Conservation (phyloP, 2,888 invertebrate genomes). For the Lasioglossum pauxillum region DNA sequence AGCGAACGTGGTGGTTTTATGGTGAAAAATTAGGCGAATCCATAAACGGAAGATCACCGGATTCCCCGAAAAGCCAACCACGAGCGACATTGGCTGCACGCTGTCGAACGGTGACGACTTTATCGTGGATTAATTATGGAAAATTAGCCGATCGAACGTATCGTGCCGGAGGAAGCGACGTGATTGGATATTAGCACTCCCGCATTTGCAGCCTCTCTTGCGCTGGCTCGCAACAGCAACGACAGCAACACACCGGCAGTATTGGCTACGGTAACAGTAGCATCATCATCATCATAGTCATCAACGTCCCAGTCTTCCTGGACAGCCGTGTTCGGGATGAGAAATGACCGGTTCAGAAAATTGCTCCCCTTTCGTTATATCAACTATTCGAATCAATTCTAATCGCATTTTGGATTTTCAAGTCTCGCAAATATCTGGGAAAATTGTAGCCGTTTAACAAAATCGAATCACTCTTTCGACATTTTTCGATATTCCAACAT, state of each 20-base stretch:
- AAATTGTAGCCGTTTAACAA: not conserved
- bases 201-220: conserved; percentile 63
- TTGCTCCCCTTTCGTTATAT: not conserved
- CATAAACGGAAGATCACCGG: not conserved
- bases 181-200: conserved; percentile 79
- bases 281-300: conserved; percentile 60
- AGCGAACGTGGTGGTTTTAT: not conserved
- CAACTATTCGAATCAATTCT: not conserved
- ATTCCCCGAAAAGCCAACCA: conserved; percentile 17
- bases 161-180: conserved; percentile 72
- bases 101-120: conserved; percentile 62
- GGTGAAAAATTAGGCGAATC: not conserved
- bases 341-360: conserved; percentile 12
- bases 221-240: conserved; percentile 39
- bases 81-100: conserved; percentile 24
- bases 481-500: not conserved
- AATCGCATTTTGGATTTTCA: not conserved
- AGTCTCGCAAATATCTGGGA: not conserved
- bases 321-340: conserved; percentile 22
- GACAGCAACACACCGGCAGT: conserved; percentile 37
- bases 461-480: not conserved
- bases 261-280: conserved; percentile 38
- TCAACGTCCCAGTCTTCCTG: conserved; percentile 46
- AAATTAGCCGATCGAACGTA: conserved; percentile 75
- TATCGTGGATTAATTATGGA: conserved; percentile 76